Base-by-base conservation (phyloP, 2,113 vertebrate genomes). In the Ceyx cyanopectus region DNA sequence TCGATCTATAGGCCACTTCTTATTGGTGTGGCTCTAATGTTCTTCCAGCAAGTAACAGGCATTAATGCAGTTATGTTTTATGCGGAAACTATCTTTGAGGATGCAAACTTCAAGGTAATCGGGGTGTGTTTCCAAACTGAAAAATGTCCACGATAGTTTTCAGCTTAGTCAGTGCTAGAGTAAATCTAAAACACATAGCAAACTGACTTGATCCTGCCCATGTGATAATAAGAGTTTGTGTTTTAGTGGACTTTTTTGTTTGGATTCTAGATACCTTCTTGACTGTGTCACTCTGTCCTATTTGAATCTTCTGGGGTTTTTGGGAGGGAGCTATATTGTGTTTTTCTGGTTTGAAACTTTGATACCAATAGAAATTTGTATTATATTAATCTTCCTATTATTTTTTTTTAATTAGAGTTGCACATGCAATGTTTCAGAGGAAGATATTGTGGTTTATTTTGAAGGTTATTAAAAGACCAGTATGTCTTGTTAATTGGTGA, bases 51-150 rank as follows among this genome's bases (percentile, higher is more conserved):
- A 97, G 96, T 98, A 53, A 98, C 99, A 0, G 99, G 99, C 23
- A 98, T 99, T 97, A 99, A 99, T 5, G 99, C 99, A 27, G 97
- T 99, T 92, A 99, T 99, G 99, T 99, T 99, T 96, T 99, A 99
- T 14, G 98, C 99, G 2, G 97, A 99, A 95, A 98, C 94, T 61
- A 99, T 99, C 74, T 99, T 99, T 61, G 97, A 99, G 83, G 97
- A 98, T 62, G 99, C 99, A 23, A 95, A 98, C 85, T 98, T 99
- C 87, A 96, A 99, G 98, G 99, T 99, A 95, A 53, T 61, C 0
- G 1, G n/a, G 6, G 19, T 29, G 41, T 57, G 13, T n/a, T 79
- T 68, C 65, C 21, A 54, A 79, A 69, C 41, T 50, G 45, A 34
- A 22, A 63, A 29, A 34, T 43, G 29, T 27, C 54, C 72, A 1